Evolutionary conservation across 2,888 invertebrate species (phyloP), one percentile per base, ranked within the genome.

Genomic region (Lathronympha strigana): DNA sequence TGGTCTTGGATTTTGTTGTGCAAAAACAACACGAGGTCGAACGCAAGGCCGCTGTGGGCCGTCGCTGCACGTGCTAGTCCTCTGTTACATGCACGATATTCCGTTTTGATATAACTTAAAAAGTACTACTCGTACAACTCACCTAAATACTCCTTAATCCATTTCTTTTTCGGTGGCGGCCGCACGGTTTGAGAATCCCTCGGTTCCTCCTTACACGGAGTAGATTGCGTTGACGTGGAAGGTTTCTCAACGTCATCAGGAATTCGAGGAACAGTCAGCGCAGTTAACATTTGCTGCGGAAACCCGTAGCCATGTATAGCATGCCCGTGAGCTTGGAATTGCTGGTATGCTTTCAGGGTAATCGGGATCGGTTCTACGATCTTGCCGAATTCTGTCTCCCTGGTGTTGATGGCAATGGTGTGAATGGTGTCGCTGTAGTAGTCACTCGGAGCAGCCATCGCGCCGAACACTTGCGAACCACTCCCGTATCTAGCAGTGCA

Each of bases 101-200:
- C 15, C 38, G 43, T 40, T 61, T 23, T 36, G 15, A 36, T 45
- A 11, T 8, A 25, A 45, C 43, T 54, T 43, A 31, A 38, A 17
- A 5, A 17, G 36, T 4, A 19, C 17, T 1, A 33, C 9, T 9
- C 40, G 23, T 50, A n/a, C 1, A 40, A 87, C 94, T 94, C 85
- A 90, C 93, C 93, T 74, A 94, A 86, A 81, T 94, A 95, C 79
- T 94, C 94, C 75, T 93, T 93, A 71, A 95, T 95, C 95, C 95
- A 95, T 83, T 95, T 95, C 90, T 95, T 95, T 88, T 95, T 95
- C 47, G 95, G 95, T 62, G 95, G 94, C 38, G 94, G 93, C 67
- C 81, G 79, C 55, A 86, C 75, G 70, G 78, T 86, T 70, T 77
- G 73, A 70, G 75, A 71, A 47, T 84, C 81, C 73, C 79, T 84